Percentiles rank a stretch among this genome's conserved stretches.
phyloP scores from a whole-genome alignment of 2,888 invertebrate genomes.

The Syrista parreyssii region DNA sequence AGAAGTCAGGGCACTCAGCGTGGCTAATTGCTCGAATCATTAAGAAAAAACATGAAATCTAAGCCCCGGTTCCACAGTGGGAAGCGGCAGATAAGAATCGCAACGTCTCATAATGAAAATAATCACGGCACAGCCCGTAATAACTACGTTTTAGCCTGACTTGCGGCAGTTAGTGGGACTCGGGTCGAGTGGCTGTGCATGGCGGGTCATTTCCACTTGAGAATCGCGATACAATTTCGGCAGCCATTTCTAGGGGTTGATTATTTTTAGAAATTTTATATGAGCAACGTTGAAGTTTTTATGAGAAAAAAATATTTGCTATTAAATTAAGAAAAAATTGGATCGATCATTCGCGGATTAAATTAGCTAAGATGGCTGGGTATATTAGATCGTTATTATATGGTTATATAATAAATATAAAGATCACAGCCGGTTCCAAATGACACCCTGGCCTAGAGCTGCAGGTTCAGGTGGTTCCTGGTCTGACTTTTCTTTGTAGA shows the following conservation, averaged over 20 bases:
- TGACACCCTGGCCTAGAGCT: constrained; percentile 44
- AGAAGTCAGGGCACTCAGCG: constrained; percentile 64
- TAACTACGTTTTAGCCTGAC: constrained; percentile 39
- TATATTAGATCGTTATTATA: constrained; percentile 51
- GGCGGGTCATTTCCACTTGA: constrained; percentile 20
- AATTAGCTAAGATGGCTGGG: neutral
- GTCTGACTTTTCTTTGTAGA: constrained; percentile 48
- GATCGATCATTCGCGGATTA: neutral
- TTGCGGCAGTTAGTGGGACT: constrained; percentile 30
- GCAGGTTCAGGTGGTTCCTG: constrained; percentile 63
- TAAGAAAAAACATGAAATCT: constrained; percentile 66
- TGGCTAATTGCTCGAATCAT: constrained; percentile 67
- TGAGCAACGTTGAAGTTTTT: too few species aligned
- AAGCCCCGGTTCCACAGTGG: constrained; percentile 54
- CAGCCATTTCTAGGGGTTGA: neutral
- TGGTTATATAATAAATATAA: constrained; percentile 46
- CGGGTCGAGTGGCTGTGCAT: constrained; percentile 24
- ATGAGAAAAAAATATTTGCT: neutral
- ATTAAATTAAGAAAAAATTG: neutral
- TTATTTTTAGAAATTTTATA: neutral
- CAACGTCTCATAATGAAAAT: constrained; percentile 62
- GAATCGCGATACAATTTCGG: neutral
- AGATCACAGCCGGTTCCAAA: constrained; percentile 57
- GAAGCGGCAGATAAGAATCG: constrained; percentile 60
- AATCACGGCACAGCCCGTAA: constrained; percentile 58